Evolutionary conservation across 2,797 vertebrate species (phyloP).

Genomic region (Arremon aurantiirostris): DNA sequence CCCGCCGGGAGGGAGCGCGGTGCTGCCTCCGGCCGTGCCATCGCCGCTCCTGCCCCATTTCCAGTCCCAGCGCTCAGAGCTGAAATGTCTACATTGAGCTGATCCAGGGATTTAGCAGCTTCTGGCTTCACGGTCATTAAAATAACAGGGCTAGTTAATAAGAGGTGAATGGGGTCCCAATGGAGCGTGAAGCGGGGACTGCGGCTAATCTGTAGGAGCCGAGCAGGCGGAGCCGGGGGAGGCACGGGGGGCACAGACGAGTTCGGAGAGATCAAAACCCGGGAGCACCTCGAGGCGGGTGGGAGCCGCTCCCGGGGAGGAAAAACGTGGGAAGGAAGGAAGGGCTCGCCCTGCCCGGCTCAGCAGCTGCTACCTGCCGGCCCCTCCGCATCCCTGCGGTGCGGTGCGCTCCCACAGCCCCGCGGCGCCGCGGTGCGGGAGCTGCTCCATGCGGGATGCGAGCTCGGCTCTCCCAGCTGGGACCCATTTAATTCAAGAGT

Average conservation of each 20-base stretch:
- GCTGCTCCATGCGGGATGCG: background rate
- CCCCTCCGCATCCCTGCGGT: background rate
- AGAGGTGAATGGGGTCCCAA: conserved; percentile 55
- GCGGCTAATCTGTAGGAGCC: conserved; percentile 39
- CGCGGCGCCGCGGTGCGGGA: no score
- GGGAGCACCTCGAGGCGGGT: background rate
- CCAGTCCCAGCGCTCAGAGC: background rate
- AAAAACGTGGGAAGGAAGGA: background rate
- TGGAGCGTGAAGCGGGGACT: conserved; percentile 36
- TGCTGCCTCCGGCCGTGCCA: background rate
- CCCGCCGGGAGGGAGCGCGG: background rate
- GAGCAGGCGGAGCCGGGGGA: background rate
- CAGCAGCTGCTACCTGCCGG: background rate
- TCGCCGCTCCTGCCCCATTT: background rate
- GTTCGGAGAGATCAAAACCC: background rate
- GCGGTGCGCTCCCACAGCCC: conserved; percentile 32
- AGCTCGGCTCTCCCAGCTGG: background rate
- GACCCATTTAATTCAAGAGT: background rate
- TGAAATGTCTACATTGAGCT: background rate
- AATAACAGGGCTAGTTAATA: conserved; percentile 55
- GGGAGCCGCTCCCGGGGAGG: background rate
- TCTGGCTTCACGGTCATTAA: conserved; percentile 65
- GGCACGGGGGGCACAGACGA: background rate
- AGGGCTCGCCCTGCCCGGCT: background rate
- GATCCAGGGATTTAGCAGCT: conserved; percentile 49